A percentile compares a stretch with the other conserved stretches of the same genome.
Evolutionary conservation across 2,888 invertebrate genomes (phyloP).

Genomic region (Campaea margaritaria): DNA sequence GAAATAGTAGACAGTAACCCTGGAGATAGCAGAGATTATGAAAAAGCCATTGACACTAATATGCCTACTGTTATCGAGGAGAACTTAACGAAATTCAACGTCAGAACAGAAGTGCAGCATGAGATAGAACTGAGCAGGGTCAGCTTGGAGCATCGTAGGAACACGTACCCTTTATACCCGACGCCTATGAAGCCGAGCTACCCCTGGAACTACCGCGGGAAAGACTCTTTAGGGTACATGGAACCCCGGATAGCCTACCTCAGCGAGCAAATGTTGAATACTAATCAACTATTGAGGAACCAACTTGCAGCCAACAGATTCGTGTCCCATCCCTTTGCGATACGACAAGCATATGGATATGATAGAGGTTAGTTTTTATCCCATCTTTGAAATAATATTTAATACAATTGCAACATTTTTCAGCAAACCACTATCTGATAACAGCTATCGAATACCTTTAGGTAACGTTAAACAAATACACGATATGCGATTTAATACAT

Average conservation of each 20-base stretch:
- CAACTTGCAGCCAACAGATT: conserved; percentile 71
- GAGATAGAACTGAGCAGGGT: conserved; percentile 59
- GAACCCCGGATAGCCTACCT: conserved; percentile 65
- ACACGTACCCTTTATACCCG: conserved; percentile 73
- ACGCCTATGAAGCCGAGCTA: conserved; percentile 67
- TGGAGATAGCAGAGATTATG: conserved; percentile 21
- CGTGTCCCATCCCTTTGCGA: conserved; percentile 60
- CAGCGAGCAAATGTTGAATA: conserved; percentile 68
- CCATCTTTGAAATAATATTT: too few species aligned
- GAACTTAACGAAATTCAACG: conserved; percentile 52
- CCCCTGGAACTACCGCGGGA: conserved; percentile 64
- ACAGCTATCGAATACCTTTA: conserved; percentile 4
- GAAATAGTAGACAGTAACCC: conserved; percentile 25
- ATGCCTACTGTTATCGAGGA: conserved; percentile 29
- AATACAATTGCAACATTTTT: too few species aligned
- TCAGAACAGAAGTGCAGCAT: conserved; percentile 56
- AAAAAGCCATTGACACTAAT: conserved; percentile 6
- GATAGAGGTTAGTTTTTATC: conserved; percentile 79
- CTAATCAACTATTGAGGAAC: conserved; percentile 66
- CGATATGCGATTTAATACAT: conserved; percentile 23
- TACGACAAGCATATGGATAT: conserved; percentile 70
- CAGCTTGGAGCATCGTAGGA: conserved; percentile 65
- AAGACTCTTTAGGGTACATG: conserved; percentile 52
- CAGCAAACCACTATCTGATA: neutral
- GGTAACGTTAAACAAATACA: conserved; percentile 28